Evolutionary conservation across 2,888 invertebrate species (phyloP), one percentile per base, ranked within the genome.

Genomic region (Drosophila melanosoma): DNA sequence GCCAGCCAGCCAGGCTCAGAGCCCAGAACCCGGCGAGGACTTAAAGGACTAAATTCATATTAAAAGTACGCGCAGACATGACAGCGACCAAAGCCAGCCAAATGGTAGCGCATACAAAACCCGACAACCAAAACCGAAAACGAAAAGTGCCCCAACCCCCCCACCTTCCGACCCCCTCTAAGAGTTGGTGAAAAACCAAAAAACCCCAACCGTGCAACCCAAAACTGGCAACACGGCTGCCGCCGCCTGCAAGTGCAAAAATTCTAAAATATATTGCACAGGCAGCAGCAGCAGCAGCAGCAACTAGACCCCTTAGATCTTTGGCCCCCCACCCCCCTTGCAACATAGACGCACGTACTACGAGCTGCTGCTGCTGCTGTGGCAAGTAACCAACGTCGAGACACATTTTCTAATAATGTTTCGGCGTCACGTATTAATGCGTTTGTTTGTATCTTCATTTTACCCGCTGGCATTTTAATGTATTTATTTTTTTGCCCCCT

Each of bases 371-470:
- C 33, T 61, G 45, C 29, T 64, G 49, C 40, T 67, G 62, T 68
- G 68, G 62, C 73, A 87, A 87, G 82, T 79, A 86, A 84, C 76
- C 82, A 78, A 79, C 83, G 81, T 86, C 82, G 90, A 83, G 91
- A 90, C 88, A 91, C 87, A 89, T 85, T 90, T 90, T 90, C 90
- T 83, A 90, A 87, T 89, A 84, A 82, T 81, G 85, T 76, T 82
- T 81, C 79, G 87, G 88, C 87, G 82, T 91, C 92, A 91, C 91
- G 91, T 91, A 91, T 90, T 91, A 91, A 91, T 91, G 91, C 87
- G 83, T 87, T 87, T 89, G 91, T 90, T 91, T 91, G 89, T 91
- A 90, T 92, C 92, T 91, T 92, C 84, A 92, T 92, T 91, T 90
- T 89, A 84, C 87, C 89, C 83, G 79, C 85, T 91, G 91, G 92